Evolutionary conservation across 2,888 invertebrate species (phyloP), one percentile per base, ranked within the genome.

Genomic region (Sinelater perroti): DNA sequence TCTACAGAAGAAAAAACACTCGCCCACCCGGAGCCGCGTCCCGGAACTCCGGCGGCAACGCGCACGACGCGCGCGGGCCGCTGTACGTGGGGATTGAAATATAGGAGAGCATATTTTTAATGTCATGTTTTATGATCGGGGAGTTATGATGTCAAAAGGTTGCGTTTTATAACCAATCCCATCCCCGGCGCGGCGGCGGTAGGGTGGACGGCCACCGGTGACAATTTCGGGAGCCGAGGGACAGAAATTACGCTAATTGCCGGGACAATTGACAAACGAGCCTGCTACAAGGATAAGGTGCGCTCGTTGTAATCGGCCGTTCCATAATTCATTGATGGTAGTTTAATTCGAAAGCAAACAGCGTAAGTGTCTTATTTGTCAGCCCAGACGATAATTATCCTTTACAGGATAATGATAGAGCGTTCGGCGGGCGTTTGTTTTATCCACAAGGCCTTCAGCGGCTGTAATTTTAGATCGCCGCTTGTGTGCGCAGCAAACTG

Each of bases 131-230:
- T 75, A 75, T 70, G 71, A 71, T 71, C 66, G 70, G 68, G 62
- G 69, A 71, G 70, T 71, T 71, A 71, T 69, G 74, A 74, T 73
- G 74, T 74, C 73, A 73, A 74, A 73, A 73, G 73, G 72, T 74
- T 73, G 68, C 70, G 70, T 72, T 73, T 72, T 74, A 74, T 74
- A 70, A 71, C 70, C 62, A 64, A 67, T 65, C 28, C 45, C 59
- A 47, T 57, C 69, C 70, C 71, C 70, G 72, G 71, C 70, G 68
- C 70, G 72, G 71, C 70, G 68, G 69, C 60, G 68, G 65, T 45
- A n/a, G n/a, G n/a, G n/a, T n/a, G n/a, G n/a, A n/a, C n/a, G n/a
- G n/a, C n/a, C n/a, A n/a, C n/a, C n/a, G n/a, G n/a, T n/a, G 3
- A 30, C 10, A 30, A 30, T 4, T 30, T 30, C 10, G 30, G n/a